phyloP scores from a whole-genome alignment of 2,888 invertebrate species.

The Dascillus cervinus region DNA sequence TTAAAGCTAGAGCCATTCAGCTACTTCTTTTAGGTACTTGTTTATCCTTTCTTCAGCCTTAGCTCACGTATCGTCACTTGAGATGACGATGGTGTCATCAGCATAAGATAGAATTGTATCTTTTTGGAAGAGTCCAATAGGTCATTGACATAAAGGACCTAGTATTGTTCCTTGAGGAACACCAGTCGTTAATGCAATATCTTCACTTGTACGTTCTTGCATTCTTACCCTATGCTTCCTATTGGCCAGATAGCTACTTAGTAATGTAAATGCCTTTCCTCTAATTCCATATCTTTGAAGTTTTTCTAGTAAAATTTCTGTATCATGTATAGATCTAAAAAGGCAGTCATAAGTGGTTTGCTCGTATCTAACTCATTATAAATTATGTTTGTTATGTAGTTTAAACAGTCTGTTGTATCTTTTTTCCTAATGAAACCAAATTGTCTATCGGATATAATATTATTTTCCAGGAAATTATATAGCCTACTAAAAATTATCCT shows the following conservation, averaged over 20 bases:
- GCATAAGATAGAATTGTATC: constrained; percentile 1
- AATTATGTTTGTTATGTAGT: constrained; percentile 1
- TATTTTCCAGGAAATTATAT: neutral
- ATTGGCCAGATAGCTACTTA: no score
- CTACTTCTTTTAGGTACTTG: no score
- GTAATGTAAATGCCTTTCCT: no score
- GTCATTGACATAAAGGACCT: constrained; percentile 2
- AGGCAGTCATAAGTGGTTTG: neutral
- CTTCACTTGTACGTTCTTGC: no score
- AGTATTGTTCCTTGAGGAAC: constrained; percentile 1
- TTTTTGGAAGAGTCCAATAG: no score
- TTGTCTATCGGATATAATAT: constrained; percentile 1
- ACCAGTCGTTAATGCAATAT: neutral
- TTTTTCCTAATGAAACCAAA: neutral
- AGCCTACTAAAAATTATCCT: neutral
- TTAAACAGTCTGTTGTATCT: neutral
- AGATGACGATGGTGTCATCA: constrained; percentile 2
- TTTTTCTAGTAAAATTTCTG: neutral
- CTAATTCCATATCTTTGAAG: neutral
- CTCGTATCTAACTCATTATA: neutral
- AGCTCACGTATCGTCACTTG: no score
- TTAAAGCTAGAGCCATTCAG: no score
- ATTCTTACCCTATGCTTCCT: no score
- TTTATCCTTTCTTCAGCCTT: no score
- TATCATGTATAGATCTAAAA: neutral